Percentiles rank a stretch among this genome's conserved stretches.
These are phyloP conservation scores for Odontophorus gujanensis DNA, from an alignment of 2,113 vertebrate genomes.

Conservation along the genomic window DNA sequence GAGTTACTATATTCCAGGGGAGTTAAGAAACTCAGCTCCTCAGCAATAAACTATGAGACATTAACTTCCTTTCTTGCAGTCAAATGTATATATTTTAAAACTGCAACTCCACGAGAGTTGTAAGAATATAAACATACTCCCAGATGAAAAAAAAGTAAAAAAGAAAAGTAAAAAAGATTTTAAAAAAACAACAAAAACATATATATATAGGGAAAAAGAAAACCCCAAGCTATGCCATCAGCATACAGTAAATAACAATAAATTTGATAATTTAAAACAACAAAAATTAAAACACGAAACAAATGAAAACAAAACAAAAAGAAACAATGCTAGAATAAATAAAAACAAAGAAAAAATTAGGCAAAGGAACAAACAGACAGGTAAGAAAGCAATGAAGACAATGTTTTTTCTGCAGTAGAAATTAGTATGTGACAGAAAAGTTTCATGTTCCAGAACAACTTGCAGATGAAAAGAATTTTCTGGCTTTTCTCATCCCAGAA, in stretches of 20 bases:
- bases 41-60: neutral
- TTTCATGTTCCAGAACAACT: neutral
- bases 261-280: neutral
- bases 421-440: neutral
- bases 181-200: no score
- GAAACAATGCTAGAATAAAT: neutral
- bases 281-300: neutral
- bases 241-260: neutral
- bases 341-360: neutral
- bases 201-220: neutral
- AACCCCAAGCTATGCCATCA: neutral
- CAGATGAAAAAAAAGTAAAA: neutral
- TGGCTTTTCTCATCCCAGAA: neutral
- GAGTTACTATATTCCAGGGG: conserved; percentile 24
- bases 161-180: neutral
- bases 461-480: neutral
- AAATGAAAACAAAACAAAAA: neutral
- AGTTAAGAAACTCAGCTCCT: conserved; percentile 9
- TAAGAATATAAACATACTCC: neutral
- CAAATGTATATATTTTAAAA: neutral
- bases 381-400: neutral
- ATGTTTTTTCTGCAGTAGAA: neutral
- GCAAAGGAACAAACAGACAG: neutral
- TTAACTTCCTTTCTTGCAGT: conserved; percentile 1
- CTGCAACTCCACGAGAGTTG: neutral